Conservation (phyloP, 92 coral and sea anemone genomes). For the Siderastrea siderea region DNA sequence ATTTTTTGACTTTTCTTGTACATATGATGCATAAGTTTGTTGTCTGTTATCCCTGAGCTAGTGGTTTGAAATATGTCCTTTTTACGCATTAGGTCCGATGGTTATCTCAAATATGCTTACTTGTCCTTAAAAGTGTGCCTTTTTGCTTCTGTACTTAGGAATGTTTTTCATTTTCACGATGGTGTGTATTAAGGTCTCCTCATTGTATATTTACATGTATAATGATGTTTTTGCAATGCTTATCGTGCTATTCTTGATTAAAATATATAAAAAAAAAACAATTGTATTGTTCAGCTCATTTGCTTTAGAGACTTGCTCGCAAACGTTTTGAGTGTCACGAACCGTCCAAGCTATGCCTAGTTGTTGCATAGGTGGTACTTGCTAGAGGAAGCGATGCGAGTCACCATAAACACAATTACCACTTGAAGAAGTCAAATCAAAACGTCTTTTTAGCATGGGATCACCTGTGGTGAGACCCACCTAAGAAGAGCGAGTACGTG, state of each 20-base stretch:
- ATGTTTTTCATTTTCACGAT: not conserved
- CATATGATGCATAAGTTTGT: not conserved
- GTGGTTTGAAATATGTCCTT: not conserved
- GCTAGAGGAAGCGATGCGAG: no score
- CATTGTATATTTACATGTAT: not conserved
- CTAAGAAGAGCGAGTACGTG: no score
- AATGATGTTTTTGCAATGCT: not conserved
- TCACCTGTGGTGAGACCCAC: no score
- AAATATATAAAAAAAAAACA: not conserved
- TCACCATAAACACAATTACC: no score
- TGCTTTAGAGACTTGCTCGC: no score
- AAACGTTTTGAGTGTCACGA: no score
- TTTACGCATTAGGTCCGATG: not conserved
- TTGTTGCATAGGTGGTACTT: no score
- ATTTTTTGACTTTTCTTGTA: not conserved
- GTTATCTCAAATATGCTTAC: not conserved
- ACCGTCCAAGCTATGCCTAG: no score
- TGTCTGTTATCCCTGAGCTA: not conserved
- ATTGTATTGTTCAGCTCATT: not conserved
- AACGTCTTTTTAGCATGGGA: no score
- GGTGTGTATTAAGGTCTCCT: no score
- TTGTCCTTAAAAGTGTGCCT: not conserved
- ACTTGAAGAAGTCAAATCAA: no score
- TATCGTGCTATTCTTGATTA: conserved; percentile 8
- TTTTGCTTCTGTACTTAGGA: not conserved